A percentile compares a stretch with the other conserved stretches of the same genome.
Conservation (phyloP, 2,888 invertebrate species). For the Amiota minor region DNA sequence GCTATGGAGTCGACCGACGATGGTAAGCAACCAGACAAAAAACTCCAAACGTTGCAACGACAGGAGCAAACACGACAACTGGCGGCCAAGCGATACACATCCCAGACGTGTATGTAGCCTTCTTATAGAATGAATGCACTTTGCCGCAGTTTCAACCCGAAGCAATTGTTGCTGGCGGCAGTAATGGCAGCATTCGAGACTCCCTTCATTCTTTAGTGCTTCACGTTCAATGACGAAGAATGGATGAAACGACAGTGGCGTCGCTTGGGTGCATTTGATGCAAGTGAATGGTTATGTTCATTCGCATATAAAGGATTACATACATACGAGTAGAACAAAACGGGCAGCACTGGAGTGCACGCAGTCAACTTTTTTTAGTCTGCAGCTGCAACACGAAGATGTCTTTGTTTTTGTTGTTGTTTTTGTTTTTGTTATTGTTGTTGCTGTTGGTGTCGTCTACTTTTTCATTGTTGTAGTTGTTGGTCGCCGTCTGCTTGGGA, state of each 20-base stretch:
- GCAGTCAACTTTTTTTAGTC: constrained; percentile 1
- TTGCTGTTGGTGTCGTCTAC: constrained; percentile 27
- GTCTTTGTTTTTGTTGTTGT: not conserved
- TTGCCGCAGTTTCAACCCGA: no score
- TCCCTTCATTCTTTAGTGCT: not conserved
- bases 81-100: not conserved
- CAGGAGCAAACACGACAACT: not conserved
- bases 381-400: constrained; percentile 1
- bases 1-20: not conserved
- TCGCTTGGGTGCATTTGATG: constrained; percentile 7
- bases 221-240: not conserved
- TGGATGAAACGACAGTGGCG: constrained; percentile 5
- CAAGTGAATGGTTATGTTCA: not conserved
- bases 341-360: constrained; percentile 22
- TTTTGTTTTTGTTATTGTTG: constrained; percentile 19
- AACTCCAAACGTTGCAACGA: constrained; percentile 1
- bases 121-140: no score
- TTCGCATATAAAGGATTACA: constrained; percentile 21
- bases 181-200: no score
- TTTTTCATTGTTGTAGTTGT: not conserved
- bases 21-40: constrained; percentile 1
- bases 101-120: not conserved
- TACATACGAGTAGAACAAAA: no score
- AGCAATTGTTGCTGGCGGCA: no score
- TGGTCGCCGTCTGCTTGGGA: constrained; percentile 26